Percentiles rank a stretch among this genome's conserved stretches.
phyloP scores from a whole-genome alignment of 2,797 vertebrate genomes.

The Uromys caudimaculatus region DNA sequence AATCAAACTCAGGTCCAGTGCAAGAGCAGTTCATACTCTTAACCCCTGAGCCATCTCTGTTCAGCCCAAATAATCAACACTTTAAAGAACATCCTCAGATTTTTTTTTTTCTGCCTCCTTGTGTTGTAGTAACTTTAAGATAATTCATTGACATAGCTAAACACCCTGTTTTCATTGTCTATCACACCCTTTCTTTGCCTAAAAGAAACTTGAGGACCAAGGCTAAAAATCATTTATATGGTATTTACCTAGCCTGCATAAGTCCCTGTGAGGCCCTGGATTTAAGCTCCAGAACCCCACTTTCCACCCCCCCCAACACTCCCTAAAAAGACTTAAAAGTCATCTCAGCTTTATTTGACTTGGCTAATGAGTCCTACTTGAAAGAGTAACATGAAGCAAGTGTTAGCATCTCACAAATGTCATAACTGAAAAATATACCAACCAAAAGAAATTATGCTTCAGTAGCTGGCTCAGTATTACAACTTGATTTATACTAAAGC shows the following conservation, averaged over 20 bases:
- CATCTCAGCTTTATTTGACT: conserved; percentile 12
- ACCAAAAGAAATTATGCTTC: conserved; percentile 35
- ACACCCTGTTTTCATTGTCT: not conserved
- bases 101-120: not conserved
- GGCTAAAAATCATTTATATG: not conserved
- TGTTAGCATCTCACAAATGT: conserved; percentile 43
- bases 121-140: conserved; percentile 16
- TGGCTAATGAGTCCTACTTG: not conserved
- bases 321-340: not conserved
- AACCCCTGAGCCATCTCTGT: not conserved
- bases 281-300: not conserved
- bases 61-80: not conserved
- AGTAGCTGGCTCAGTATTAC: conserved; percentile 14
- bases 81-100: not conserved
- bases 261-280: not conserved
- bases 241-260: not conserved
- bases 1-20: not conserved
- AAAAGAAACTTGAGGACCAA: not conserved
- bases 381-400: conserved; percentile 38
- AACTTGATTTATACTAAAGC: not conserved
- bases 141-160: not conserved
- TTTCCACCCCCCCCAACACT: not conserved
- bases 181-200: not conserved
- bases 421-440: not conserved
- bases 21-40: not conserved